Evolutionary conservation across 2,797 vertebrate species (phyloP).

Genomic region (Liparis tanakae): DNA sequence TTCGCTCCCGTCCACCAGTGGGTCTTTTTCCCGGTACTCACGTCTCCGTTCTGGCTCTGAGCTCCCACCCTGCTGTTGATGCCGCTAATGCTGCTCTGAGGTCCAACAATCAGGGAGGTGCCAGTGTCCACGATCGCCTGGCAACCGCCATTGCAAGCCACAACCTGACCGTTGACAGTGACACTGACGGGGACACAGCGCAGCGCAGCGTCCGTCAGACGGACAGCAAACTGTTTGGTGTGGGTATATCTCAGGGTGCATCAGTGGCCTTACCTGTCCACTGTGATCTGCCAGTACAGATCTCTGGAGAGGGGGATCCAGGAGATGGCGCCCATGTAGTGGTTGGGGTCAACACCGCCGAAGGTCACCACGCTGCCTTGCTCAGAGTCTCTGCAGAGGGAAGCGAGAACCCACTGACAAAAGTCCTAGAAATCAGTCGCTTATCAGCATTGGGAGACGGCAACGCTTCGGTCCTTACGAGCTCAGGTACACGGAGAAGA

Average conservation of each 20-base stretch:
- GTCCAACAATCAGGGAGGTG: constrained; percentile 62
- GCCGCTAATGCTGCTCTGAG: constrained; percentile 44
- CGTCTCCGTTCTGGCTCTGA: constrained; percentile 35
- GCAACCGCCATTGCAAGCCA: constrained; percentile 59
- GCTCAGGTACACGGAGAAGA: constrained; percentile 65
- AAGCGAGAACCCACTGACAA: not conserved
- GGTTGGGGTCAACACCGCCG: constrained; percentile 54
- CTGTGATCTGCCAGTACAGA: constrained; percentile 70
- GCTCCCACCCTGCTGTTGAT: constrained; percentile 46
- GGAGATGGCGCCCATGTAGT: constrained; percentile 58
- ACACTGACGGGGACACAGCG: constrained; percentile 49
- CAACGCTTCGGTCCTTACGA: constrained; percentile 37
- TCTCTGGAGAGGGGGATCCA: constrained; percentile 70
- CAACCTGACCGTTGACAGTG: constrained; percentile 56
- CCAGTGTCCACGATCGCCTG: constrained; percentile 71
- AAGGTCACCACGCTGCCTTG: constrained; percentile 65
- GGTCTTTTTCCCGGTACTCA: constrained; percentile 19
- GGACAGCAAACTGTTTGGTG: not conserved
- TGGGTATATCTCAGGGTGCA: not conserved
- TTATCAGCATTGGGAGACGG: not conserved
- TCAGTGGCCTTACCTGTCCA: constrained; percentile 52
- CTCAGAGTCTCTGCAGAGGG: constrained; percentile 41
- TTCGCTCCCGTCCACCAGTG: not conserved
- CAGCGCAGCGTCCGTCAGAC: not conserved
- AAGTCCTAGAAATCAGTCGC: not conserved